Evolutionary conservation across 2,113 vertebrate genomes (phyloP).

Genomic region (Crotalus horridus): DNA sequence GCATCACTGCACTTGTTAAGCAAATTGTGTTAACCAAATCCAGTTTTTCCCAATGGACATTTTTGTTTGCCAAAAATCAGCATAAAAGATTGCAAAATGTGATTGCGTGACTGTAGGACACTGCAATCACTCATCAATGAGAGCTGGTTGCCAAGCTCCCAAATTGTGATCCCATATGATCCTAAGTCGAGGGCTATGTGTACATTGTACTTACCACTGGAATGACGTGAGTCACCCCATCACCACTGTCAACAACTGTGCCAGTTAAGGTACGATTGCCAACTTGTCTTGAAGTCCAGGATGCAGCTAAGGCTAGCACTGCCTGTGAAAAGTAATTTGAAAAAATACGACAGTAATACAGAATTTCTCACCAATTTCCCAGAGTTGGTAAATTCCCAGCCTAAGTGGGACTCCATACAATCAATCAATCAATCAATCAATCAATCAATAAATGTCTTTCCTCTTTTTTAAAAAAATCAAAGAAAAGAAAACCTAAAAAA

Average conservation of each 20-base stretch:
- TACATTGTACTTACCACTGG: slow-evolving; percentile 75
- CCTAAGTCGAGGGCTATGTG: not conserved
- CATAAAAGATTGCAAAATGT: not conserved
- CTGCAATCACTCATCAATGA: not conserved
- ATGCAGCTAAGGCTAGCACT: slow-evolving; percentile 83
- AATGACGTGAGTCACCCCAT: slow-evolving; percentile 85
- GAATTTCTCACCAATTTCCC: not conserved
- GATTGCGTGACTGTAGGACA: not conserved
- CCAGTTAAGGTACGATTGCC: slow-evolving; percentile 84
- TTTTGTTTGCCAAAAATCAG: no score
- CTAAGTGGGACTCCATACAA: not conserved
- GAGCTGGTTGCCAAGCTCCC: not conserved
- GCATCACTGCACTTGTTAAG: no score
- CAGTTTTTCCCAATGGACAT: no score
- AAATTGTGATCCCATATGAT: not conserved
- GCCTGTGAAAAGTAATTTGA: slow-evolving; percentile 63
- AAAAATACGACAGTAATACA: not conserved
- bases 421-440: no score
- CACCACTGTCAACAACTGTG: slow-evolving; percentile 83
- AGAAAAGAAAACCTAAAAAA: not conserved
- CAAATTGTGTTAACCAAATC: no score
- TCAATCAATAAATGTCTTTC: not conserved
- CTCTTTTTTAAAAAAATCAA: not conserved
- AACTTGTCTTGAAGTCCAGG: slow-evolving; percentile 85
- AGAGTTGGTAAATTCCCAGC: not conserved